Conservation (phyloP, 1,140 invertebrate species). For the Drosophila sulfurigaster region DNA sequence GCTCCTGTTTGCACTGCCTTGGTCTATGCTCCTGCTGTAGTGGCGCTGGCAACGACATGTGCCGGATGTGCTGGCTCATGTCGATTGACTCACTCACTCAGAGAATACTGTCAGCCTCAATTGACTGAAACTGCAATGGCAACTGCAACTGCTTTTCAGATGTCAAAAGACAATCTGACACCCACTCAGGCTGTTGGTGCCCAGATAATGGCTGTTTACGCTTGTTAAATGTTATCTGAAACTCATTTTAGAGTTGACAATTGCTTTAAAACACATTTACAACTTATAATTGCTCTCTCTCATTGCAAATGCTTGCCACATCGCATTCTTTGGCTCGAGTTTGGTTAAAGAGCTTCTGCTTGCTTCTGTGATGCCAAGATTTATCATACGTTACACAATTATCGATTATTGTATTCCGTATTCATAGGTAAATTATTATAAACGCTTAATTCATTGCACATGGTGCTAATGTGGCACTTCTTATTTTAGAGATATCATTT, state of each 20-base stretch:
- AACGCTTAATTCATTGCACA: no score
- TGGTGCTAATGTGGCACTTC: no score
- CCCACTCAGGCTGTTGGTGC: conserved; percentile 13
- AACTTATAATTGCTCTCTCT: background rate
- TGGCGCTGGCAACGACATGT: conserved; percentile 22
- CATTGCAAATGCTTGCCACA: no score
- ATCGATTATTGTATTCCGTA: no score
- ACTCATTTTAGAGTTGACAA: background rate
- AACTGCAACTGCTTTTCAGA: conserved; percentile 35
- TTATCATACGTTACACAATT: no score
- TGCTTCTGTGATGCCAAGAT: no score
- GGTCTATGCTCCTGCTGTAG: background rate
- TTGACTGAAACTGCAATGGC: conserved; percentile 32
- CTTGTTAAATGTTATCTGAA: conserved; percentile 9
- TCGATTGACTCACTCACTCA: conserved; percentile 23
- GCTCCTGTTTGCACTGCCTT: background rate
- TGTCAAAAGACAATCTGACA: conserved; percentile 28
- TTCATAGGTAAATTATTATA: no score
- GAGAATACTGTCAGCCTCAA: conserved; percentile 17
- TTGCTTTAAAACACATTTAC: background rate
- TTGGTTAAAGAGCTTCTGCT: no score
- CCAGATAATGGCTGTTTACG: conserved; percentile 24
- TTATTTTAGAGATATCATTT: no score
- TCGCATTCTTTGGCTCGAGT: background rate
- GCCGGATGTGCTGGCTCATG: conserved; percentile 35